phyloP scores from a whole-genome alignment of 1,140 invertebrate genomes.

The Centruroides sculpturatus region DNA sequence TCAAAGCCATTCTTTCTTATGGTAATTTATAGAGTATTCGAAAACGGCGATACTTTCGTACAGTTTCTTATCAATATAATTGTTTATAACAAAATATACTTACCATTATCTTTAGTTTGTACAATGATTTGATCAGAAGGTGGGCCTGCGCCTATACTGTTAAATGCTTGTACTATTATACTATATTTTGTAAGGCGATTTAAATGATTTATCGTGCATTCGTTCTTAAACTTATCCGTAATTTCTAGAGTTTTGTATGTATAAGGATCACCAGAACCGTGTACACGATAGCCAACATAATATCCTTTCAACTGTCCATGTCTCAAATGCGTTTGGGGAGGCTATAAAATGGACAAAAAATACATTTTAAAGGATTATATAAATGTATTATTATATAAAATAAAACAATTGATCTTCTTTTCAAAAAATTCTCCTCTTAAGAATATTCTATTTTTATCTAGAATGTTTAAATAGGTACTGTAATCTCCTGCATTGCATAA shows the following conservation, averaged over 20 bases:
- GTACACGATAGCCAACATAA: slow-evolving; percentile 39
- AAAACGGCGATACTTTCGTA: no score
- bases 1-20: no score
- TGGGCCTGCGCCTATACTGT: slow-evolving; percentile 44
- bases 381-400: no score
- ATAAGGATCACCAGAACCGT: slow-evolving; percentile 39
- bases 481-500: no score
- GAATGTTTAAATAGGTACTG: no score
- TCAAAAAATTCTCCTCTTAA: no score
- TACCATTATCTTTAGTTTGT: slow-evolving; percentile 50
- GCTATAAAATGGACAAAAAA: slow-evolving; percentile 24
- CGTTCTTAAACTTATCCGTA: slow-evolving; percentile 8
- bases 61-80: no score
- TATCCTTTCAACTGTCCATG: slow-evolving; percentile 58
- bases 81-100: background rate
- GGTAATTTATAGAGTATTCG: no score
- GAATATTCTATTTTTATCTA: no score
- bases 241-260: slow-evolving; percentile 86
- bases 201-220: slow-evolving; percentile 17
- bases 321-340: slow-evolving; percentile 63
- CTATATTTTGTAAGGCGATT: slow-evolving; percentile 13
- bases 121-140: slow-evolving; percentile 53
- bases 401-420: no score
- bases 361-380: no score
- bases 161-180: slow-evolving; percentile 30